These are phyloP conservation scores for Fistularia commersonii DNA, from an alignment of 2,797 vertebrate genomes.

Conservation along the genomic window DNA sequence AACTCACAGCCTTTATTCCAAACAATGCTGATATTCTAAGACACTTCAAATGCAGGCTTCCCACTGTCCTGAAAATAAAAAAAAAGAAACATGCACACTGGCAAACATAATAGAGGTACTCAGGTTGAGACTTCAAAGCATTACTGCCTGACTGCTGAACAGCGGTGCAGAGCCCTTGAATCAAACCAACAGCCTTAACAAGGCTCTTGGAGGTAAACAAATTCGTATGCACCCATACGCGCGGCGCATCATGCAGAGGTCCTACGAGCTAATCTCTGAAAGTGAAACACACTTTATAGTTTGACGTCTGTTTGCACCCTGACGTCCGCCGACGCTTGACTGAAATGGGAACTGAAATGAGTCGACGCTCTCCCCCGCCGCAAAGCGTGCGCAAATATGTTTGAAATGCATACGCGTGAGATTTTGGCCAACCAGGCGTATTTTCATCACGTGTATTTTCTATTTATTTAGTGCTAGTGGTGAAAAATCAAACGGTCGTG, in stretches of 20 bases:
- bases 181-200: slow-evolving; percentile 39
- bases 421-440: no score
- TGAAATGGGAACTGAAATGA: no score
- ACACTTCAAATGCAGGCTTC: slow-evolving; percentile 16
- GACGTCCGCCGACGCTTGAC: no score
- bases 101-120: slow-evolving; percentile 27
- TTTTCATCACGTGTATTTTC: no score
- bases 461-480: no score
- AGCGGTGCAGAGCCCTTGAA: slow-evolving; percentile 20
- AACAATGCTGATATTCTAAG: slow-evolving; percentile 17
- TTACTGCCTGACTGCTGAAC: slow-evolving; percentile 23
- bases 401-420: no score
- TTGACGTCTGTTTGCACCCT: not conserved
- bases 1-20: slow-evolving; percentile 14
- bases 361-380: no score
- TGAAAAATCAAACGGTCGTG: no score
- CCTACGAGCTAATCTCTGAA: slow-evolving; percentile 14
- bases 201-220: slow-evolving; percentile 25
- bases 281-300: slow-evolving; percentile 3
- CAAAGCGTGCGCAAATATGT: no score
- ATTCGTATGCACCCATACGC: slow-evolving; percentile 1
- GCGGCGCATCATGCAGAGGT: slow-evolving; percentile 7
- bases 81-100: slow-evolving; percentile 24
- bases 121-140: slow-evolving; percentile 46
- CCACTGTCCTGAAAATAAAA: slow-evolving; percentile 15